These are phyloP conservation scores for Onthophagus sagittarius DNA, from an alignment of 2,888 invertebrate species.

Conservation along the genomic window DNA sequence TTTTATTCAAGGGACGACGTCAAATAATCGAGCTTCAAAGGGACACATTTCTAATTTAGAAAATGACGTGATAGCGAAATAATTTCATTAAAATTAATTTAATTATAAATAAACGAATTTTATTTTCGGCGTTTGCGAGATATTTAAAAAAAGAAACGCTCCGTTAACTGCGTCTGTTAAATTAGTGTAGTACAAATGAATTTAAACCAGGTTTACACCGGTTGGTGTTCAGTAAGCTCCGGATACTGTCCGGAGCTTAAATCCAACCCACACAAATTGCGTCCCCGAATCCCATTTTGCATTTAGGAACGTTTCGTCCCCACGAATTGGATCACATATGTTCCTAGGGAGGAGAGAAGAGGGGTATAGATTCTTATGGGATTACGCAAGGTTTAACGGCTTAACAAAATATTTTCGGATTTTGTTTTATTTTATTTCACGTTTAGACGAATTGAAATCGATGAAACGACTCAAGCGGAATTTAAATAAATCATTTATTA, in stretches of 20 bases:
- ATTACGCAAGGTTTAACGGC: not conserved
- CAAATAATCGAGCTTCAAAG: not conserved
- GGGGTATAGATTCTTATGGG: not conserved
- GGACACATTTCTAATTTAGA: not conserved
- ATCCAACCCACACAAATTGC: not conserved
- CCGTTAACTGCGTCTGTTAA: not conserved
- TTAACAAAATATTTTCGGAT: not conserved
- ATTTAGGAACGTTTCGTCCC: not conserved
- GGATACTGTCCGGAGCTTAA: not conserved
- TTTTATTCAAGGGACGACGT: not conserved
- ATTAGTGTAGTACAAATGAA: not conserved
- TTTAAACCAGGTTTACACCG: not conserved
- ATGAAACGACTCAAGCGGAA: not conserved
- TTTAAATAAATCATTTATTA: too few species aligned
- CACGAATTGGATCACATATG: not conserved
- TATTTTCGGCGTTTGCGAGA: not conserved
- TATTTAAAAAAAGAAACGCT: not conserved
- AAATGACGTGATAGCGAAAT: not conserved
- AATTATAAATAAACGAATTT: too few species aligned
- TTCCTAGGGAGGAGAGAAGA: not conserved
- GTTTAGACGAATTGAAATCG: not conserved
- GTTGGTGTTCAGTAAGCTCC: not conserved
- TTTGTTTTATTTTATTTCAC: not conserved
- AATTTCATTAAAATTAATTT: too few species aligned
- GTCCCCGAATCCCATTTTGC: not conserved